These are phyloP conservation scores for Xanthia togata DNA, from an alignment of 2,888 invertebrate genomes.

Conservation along the genomic window DNA sequence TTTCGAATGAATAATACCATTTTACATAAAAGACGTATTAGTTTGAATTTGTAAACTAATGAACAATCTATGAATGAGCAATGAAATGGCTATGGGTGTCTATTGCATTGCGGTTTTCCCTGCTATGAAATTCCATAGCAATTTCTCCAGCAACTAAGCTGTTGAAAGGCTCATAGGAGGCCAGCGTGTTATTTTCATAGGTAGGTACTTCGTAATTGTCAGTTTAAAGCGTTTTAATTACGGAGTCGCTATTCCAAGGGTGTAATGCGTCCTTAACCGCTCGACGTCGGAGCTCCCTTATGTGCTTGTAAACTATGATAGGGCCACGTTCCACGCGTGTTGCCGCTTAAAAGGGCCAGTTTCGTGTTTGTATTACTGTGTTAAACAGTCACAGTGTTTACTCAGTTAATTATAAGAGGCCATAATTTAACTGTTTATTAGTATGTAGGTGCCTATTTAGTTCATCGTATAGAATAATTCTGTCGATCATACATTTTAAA, in stretches of 20 bases:
- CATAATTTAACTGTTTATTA: constrained; percentile 64
- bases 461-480: constrained; percentile 57
- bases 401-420: constrained; percentile 75
- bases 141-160: constrained; percentile 61
- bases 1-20: constrained; percentile 50
- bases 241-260: constrained; percentile 85
- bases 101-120: constrained; percentile 38
- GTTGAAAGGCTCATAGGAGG: constrained; percentile 72
- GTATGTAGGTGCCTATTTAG: constrained; percentile 25
- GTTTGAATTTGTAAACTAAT: constrained; percentile 47
- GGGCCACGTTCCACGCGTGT: constrained; percentile 74
- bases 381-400: constrained; percentile 75
- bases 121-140: constrained; percentile 61
- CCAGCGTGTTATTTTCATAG: constrained; percentile 75
- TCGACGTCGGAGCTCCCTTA: constrained; percentile 77
- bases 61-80: constrained; percentile 38
- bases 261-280: constrained; percentile 86
- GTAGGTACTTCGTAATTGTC: constrained; percentile 83
- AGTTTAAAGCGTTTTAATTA: constrained; percentile 89
- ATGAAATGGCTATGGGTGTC: constrained; percentile 20
- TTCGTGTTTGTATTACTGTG: constrained; percentile 78
- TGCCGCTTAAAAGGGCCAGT: constrained; percentile 75
- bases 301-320: constrained; percentile 86
- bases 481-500: constrained; percentile 43
- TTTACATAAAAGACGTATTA: constrained; percentile 38